phyloP scores from a whole-genome alignment of 2,113 vertebrate species.

The Gavialis gangeticus region DNA sequence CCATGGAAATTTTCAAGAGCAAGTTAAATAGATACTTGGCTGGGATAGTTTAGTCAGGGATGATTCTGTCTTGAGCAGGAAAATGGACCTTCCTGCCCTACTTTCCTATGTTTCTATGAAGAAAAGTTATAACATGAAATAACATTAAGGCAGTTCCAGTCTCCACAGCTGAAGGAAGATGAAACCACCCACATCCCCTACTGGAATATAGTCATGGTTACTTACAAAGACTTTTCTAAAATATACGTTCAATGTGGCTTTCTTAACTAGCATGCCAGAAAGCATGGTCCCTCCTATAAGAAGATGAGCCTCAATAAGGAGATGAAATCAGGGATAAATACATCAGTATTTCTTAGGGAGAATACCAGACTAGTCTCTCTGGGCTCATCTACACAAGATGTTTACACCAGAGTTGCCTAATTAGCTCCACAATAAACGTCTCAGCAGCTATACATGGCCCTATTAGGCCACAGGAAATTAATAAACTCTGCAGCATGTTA shows the following conservation, averaged over 20 bases:
- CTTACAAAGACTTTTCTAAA: constrained; percentile 1
- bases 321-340: neutral
- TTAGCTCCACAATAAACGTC: no score
- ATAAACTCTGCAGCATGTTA: no score
- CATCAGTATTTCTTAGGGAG: neutral
- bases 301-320: neutral
- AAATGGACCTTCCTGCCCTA: no score
- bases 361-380: neutral
- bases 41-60: no score
- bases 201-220: neutral
- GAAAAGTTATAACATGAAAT: neutral
- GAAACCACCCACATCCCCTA: neutral
- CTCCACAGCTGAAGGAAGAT: neutral
- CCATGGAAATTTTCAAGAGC: no score
- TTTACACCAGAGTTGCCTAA: no score
- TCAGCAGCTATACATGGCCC: no score
- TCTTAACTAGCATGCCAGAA: neutral
- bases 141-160: neutral
- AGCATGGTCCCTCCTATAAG: neutral
- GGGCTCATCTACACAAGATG: neutral
- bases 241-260: neutral
- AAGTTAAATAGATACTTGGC: no score
- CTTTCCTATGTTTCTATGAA: neutral
- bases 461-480: no score
- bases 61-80: no score